These are phyloP conservation scores for Petroica traversi DNA, from an alignment of 2,113 vertebrate species.

Conservation along the genomic window DNA sequence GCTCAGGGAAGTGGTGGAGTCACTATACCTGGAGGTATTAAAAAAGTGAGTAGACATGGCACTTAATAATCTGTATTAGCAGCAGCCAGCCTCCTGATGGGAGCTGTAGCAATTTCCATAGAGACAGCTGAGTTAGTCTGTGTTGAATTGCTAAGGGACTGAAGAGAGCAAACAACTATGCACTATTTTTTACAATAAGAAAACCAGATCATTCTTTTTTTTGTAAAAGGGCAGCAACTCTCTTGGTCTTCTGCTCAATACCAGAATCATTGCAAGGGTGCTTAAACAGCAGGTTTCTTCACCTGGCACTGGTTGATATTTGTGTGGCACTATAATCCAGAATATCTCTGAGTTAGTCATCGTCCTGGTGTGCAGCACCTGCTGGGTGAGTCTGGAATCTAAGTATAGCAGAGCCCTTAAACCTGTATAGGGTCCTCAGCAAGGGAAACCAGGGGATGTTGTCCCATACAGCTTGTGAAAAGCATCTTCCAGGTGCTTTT, in stretches of 20 bases:
- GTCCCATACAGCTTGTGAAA: not conserved
- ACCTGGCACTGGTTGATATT: not conserved
- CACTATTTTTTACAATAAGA: not conserved
- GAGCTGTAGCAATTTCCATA: not conserved
- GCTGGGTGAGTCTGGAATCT: not conserved
- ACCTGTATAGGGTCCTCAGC: not conserved
- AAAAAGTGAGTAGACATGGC: not conserved
- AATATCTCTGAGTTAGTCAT: not conserved
- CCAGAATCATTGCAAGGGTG: not conserved
- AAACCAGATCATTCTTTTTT: not conserved
- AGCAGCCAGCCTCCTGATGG: not conserved
- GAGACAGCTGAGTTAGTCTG: not conserved
- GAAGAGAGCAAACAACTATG: not conserved
- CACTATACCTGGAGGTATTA: not conserved
- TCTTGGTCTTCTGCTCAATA: not conserved
- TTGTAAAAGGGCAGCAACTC: not conserved
- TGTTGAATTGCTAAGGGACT: not conserved
- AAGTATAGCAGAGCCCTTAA: not conserved
- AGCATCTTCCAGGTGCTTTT: not conserved
- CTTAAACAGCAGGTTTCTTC: not conserved
- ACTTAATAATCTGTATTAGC: not conserved
- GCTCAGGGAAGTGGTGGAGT: not conserved
- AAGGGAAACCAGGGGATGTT: not conserved
- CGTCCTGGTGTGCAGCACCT: not conserved
- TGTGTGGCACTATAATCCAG: not conserved